phyloP scores from a whole-genome alignment of 2,113 vertebrate species.

The Hepsetus odoe region DNA sequence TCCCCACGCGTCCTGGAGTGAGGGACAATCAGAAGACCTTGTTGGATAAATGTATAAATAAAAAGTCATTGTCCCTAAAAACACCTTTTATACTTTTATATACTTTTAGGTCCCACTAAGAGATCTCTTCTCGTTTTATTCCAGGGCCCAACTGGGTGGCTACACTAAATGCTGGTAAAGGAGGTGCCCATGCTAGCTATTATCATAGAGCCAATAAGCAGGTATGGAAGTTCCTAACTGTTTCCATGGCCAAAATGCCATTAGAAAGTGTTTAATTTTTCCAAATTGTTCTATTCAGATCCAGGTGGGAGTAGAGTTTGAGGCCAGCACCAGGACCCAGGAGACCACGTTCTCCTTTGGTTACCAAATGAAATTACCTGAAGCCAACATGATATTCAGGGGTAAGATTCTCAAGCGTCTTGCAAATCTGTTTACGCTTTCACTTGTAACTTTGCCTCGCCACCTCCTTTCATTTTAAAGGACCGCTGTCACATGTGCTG shows the following conservation, averaged over 20 bases:
- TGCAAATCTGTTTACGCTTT: neutral
- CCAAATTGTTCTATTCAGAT: slow-evolving; percentile 72
- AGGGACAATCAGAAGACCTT: no score
- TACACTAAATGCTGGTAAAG: slow-evolving; percentile 90
- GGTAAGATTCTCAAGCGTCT: slow-evolving; percentile 70
- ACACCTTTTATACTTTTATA: neutral
- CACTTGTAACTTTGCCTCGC: no score
- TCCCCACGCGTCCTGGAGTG: no score
- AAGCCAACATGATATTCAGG: slow-evolving; percentile 91
- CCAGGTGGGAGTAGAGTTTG: slow-evolving; percentile 95
- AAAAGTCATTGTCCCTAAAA: no score
- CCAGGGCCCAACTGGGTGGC: slow-evolving; percentile 89
- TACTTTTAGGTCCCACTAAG: neutral
- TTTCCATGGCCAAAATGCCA: neutral
- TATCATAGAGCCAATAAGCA: slow-evolving; percentile 95
- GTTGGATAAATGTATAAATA: no score
- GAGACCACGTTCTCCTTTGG: slow-evolving; percentile 94
- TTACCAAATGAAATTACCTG: slow-evolving; percentile 90
- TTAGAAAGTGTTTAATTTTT: neutral
- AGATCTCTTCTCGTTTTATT: neutral
- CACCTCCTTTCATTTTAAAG: no score
- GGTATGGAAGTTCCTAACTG: slow-evolving; percentile 65
- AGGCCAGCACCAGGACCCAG: slow-evolving; percentile 92
- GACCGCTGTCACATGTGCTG: no score
- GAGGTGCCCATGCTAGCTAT: slow-evolving; percentile 93